Evolutionary conservation across 2,888 invertebrate genomes (phyloP).

Genomic region (Marasmarcha lunaedactyla): DNA sequence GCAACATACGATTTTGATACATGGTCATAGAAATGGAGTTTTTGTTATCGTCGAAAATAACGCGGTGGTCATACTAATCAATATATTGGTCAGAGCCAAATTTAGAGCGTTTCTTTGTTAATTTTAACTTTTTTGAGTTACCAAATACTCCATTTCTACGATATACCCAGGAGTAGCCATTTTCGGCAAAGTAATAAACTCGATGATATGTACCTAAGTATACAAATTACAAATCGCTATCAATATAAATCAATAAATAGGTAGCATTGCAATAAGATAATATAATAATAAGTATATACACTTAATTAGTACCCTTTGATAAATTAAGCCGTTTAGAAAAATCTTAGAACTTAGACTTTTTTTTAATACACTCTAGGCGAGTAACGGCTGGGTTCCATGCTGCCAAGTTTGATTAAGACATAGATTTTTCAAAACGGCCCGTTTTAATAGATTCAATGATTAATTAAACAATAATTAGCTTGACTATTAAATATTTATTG

Average conservation of each 20-base stretch:
- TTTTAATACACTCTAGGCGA: too few species aligned
- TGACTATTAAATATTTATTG: conserved; percentile 1
- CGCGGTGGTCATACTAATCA: too few species aligned
- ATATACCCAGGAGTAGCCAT: conserved; percentile 31
- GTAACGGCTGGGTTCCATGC: too few species aligned
- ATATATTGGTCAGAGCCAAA: too few species aligned
- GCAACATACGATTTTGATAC: neutral
- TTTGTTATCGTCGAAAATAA: too few species aligned
- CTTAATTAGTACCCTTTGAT: conserved; percentile 66
- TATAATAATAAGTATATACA: conserved; percentile 59
- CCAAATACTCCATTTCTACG: conserved; percentile 41
- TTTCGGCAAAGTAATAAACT: conserved; percentile 26
- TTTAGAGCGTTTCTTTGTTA: too few species aligned
- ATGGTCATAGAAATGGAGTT: too few species aligned
- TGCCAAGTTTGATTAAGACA: too few species aligned
- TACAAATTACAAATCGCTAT: conserved; percentile 60
- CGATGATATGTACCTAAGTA: conserved; percentile 67
- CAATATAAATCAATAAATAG: conserved; percentile 63
- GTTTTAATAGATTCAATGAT: conserved; percentile 4
- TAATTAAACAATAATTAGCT: conserved; percentile 10
- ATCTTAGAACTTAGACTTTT: too few species aligned
- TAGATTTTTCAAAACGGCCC: neutral
- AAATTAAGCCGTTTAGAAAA: too few species aligned
- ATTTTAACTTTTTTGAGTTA: too few species aligned
- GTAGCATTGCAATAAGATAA: conserved; percentile 41